These are phyloP conservation scores for Megalops atlanticus DNA, from an alignment of 2,113 vertebrate species.

Conservation along the genomic window DNA sequence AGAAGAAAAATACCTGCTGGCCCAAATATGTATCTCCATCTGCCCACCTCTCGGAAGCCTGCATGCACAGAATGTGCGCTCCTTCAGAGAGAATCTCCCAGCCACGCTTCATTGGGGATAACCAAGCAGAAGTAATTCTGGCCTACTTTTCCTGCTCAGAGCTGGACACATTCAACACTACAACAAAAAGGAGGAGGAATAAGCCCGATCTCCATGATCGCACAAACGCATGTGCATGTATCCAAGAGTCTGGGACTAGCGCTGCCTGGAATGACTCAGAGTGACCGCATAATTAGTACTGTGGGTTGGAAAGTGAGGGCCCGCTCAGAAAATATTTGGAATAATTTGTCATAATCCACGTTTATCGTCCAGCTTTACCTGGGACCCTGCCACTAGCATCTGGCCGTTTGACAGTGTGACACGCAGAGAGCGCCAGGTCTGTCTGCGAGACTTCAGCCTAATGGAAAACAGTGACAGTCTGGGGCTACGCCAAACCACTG, in stretches of 20 bases:
- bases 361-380: conserved; percentile 24
- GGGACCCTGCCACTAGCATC: conserved; percentile 42
- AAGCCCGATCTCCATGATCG: background rate
- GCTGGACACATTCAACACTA: conserved; percentile 50
- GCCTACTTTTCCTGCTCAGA: conserved; percentile 69
- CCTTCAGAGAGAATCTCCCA: conserved; percentile 40
- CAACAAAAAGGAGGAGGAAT: background rate
- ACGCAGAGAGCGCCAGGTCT: conserved; percentile 41
- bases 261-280: conserved; percentile 8
- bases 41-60: conserved; percentile 58
- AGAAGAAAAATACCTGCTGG: conserved; percentile 73
- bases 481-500: conserved; percentile 48
- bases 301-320: background rate
- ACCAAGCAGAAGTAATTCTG: conserved; percentile 75
- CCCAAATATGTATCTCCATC: conserved; percentile 70
- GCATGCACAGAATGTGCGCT: conserved; percentile 59
- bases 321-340: conserved; percentile 29
- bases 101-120: conserved; percentile 75
- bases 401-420: conserved; percentile 34
- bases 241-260: background rate
- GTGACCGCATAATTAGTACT: background rate
- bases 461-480: conserved; percentile 58
- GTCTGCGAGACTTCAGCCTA: conserved; percentile 15
- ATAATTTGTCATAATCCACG: conserved; percentile 39
- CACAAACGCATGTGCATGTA: background rate